phyloP scores from a whole-genome alignment of 2,888 invertebrate genomes.

The Embidobia sp. region DNA sequence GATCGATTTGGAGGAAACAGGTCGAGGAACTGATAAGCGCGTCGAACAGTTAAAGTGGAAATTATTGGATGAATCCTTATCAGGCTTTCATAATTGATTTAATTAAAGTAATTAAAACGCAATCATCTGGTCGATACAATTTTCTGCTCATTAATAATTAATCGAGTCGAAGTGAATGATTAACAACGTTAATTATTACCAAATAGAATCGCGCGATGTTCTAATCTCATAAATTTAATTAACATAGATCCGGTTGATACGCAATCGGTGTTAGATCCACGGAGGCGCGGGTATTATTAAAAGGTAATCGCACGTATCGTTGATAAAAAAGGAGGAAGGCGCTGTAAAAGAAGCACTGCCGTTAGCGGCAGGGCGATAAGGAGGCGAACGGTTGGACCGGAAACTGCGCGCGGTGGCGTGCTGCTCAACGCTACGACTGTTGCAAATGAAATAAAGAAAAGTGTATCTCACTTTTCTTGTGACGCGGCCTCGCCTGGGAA shows the following conservation, averaged over 20 bases:
- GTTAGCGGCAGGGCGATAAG: slow-evolving; percentile 62
- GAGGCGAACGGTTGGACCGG: slow-evolving; percentile 50
- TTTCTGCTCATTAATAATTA: slow-evolving; percentile 36
- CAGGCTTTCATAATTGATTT: slow-evolving; percentile 23
- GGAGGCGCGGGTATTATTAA: too few species aligned
- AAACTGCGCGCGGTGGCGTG: slow-evolving; percentile 60
- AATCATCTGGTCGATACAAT: slow-evolving; percentile 12
- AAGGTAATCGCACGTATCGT: slow-evolving; percentile 35
- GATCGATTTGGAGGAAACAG: too few species aligned
- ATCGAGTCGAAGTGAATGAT: slow-evolving; percentile 28
- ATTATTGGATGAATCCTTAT: slow-evolving; percentile 15
- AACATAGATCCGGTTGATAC: too few species aligned
- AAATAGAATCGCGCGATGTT: too few species aligned
- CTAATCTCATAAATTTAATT: too few species aligned
- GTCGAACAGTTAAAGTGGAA: slow-evolving; percentile 7
- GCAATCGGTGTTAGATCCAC: too few species aligned
- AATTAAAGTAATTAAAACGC: slow-evolving; percentile 41
- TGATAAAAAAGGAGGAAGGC: slow-evolving; percentile 24
- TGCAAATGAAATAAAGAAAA: slow-evolving; percentile 69
- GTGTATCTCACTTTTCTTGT: slow-evolving; percentile 64
- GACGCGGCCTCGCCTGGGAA: slow-evolving; percentile 68
- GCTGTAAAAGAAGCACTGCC: slow-evolving; percentile 55
- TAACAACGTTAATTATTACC: slow-evolving; percentile 29
- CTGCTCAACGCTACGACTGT: slow-evolving; percentile 37
- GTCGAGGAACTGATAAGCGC: too few species aligned